Percentiles rank a stretch among this genome's conserved stretches.
phyloP scores from a whole-genome alignment of 2,113 vertebrate species.

The Anolis sagrei region DNA sequence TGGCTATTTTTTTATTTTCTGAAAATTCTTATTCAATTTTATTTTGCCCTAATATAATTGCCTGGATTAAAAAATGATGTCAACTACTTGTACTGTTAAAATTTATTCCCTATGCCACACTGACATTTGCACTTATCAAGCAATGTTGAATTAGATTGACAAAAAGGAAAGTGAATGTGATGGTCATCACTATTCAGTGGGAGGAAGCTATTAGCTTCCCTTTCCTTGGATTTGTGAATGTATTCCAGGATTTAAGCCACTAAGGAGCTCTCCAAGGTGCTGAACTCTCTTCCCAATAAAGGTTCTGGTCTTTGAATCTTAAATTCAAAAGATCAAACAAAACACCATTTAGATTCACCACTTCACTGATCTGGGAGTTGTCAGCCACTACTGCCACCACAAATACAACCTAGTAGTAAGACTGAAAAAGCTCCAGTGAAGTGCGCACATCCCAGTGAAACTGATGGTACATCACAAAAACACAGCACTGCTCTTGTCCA shows the following conservation, averaged over 20 bases:
- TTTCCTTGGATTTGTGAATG: too few relatives aligned
- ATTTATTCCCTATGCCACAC: not conserved
- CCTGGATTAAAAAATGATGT: slow-evolving; percentile 3
- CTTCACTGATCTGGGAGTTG: too few relatives aligned
- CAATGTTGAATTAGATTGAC: not conserved
- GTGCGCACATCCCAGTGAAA: not conserved
- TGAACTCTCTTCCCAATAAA: too few relatives aligned
- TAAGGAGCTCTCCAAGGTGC: too few relatives aligned
- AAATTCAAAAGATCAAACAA: too few relatives aligned
- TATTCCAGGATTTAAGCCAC: too few relatives aligned
- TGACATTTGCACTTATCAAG: not conserved
- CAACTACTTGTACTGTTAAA: not conserved
- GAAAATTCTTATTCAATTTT: not conserved
- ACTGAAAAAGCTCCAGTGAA: not conserved
- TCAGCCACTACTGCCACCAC: too few relatives aligned
- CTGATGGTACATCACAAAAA: not conserved
- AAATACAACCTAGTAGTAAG: not conserved
- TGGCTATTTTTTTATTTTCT: not conserved
- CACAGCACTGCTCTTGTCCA: not conserved
- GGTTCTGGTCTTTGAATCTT: too few relatives aligned
- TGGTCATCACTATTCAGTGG: not conserved
- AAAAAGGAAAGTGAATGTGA: not conserved
- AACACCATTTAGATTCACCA: too few relatives aligned
- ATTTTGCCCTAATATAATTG: not conserved
- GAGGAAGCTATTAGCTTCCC: too few relatives aligned